Evolutionary conservation across 2,113 vertebrate species (phyloP).

Genomic region (Takifugu flavidus): DNA sequence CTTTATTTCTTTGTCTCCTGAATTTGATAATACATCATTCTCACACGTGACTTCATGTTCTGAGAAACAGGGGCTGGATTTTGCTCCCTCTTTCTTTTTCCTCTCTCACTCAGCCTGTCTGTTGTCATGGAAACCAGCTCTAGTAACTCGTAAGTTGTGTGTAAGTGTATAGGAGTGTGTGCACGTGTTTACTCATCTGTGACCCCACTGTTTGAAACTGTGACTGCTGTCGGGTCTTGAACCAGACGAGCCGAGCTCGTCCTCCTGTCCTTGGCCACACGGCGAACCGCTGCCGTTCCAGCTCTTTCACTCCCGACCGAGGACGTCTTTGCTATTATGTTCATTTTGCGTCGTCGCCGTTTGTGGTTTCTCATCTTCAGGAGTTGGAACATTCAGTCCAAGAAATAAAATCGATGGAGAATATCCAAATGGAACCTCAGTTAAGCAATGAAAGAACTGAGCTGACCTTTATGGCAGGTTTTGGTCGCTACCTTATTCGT

Average conservation of each 20-base stretch:
- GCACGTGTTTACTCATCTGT: constrained; percentile 41
- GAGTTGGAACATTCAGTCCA: neutral
- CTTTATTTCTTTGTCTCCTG: constrained; percentile 26
- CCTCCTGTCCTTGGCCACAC: constrained; percentile 37
- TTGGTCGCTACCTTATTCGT: neutral
- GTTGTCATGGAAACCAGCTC: constrained; percentile 78
- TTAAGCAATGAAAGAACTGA: neutral
- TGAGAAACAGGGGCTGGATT: constrained; percentile 28
- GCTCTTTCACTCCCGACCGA: neutral
- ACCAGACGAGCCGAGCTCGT: constrained; percentile 14
- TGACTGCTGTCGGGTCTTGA: constrained; percentile 33
- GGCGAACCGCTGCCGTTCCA: neutral
- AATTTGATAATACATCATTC: constrained; percentile 39
- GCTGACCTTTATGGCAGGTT: neutral
- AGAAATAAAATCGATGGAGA: neutral
- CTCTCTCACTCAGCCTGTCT: constrained; percentile 51
- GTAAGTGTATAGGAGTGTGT: constrained; percentile 4
- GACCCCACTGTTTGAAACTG: constrained; percentile 55
- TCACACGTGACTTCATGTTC: constrained; percentile 50
- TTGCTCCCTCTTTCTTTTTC: constrained; percentile 13
- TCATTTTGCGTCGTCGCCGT: neutral
- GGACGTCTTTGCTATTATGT: neutral
- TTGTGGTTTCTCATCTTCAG: neutral
- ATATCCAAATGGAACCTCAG: neutral
- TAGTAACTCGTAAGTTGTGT: constrained; percentile 64